Conservation (phyloP, 2,113 vertebrate species). For the Struthio camelus region DNA sequence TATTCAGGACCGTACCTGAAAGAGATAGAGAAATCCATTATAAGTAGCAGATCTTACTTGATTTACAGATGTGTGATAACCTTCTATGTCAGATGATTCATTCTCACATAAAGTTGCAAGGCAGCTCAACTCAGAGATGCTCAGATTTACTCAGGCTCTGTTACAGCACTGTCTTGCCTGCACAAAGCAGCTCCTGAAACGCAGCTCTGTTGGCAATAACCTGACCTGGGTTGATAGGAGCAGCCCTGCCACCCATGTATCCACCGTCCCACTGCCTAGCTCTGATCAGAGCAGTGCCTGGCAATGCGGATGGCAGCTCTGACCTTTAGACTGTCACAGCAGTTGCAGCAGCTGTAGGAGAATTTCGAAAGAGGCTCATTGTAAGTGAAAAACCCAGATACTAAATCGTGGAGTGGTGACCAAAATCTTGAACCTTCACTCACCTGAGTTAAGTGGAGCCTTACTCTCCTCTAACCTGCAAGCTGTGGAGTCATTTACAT, state of each 20-base stretch:
- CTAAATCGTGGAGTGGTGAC: background rate
- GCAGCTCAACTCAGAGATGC: background rate
- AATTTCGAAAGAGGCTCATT: background rate
- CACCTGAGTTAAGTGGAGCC: background rate
- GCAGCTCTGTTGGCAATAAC: background rate
- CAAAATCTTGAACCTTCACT: background rate
- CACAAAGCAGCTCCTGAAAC: background rate
- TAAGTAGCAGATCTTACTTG: background rate
- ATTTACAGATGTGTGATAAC: background rate
- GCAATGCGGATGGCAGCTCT: background rate
- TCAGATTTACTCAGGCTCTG: background rate
- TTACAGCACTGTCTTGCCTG: background rate
- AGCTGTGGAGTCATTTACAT: background rate
- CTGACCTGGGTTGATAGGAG: too few relatives aligned
- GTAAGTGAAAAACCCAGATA: background rate
- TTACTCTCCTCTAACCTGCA: background rate
- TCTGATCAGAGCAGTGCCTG: background rate
- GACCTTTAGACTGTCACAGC: background rate
- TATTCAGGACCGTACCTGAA: background rate
- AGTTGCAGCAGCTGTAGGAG: background rate
- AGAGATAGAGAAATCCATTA: background rate
- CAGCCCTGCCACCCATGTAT: background rate
- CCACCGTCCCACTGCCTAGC: background rate
- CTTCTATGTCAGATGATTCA: background rate
- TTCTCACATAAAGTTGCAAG: background rate